Evolutionary conservation across 2,113 vertebrate species (phyloP), one percentile per base, ranked within the genome.

Genomic region (Ctenomys sociabilis): DNA sequence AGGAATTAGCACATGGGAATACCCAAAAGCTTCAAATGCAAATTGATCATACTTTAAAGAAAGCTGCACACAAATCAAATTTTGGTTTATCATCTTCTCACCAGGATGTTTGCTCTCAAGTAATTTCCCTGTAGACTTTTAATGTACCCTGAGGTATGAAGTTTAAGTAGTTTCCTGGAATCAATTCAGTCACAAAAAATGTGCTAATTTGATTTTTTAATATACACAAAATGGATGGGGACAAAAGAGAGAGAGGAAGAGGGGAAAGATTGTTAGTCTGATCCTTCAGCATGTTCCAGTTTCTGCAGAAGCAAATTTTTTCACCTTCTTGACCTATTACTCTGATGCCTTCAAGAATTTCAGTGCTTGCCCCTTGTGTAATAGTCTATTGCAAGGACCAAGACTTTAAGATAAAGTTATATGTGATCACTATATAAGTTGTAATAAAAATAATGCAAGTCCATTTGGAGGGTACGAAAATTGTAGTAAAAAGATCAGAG

Each of bases 401-500:
- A 12, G 54, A 73, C 57, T 93, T 43, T 35, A 49, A n/a, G 1
- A 49, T 72, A 59, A 54, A 45, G 13, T 52, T 13, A 72, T 9
- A 68, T 59, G 28, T 73, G 59, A 49, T 16, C 5, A 28, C 40
- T 66, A 78, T 4, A 78, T n/a, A 70, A 88, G 1, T 32, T 72
- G 12, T 63, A 84, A 92, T 80, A 72, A 72, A 45, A 59, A 59
- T 22, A 59, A 59, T 59, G 59, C 19, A 59, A 19, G 19, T 68
- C 57, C 22, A 63, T 70, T 12, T 86, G 35, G 24, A 24, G 17
- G 54, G 57, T 6, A 28, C 0, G 81, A 70, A 70, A 77, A 7
- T 8, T 68, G 16, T 28, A 83, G 37, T 77, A 59, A 94, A 94
- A 90, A 49, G 87, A 82, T 66, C 37, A 90, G n/a, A 93, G 82